phyloP scores from a whole-genome alignment of 2,888 invertebrate genomes.

The Synanthedon myopaeformis region DNA sequence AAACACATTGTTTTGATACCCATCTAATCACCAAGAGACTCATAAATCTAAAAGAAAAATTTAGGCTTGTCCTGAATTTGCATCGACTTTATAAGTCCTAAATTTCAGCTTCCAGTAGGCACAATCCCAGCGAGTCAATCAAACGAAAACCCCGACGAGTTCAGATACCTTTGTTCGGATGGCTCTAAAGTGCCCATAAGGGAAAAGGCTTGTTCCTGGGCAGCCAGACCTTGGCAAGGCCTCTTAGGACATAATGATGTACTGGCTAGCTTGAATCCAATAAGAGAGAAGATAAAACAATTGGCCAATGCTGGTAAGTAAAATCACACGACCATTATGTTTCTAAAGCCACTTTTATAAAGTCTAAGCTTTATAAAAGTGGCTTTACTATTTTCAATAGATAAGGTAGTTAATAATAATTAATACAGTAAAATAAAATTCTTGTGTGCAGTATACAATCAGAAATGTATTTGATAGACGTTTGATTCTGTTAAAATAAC shows the following conservation, averaged over 20 bases:
- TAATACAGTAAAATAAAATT: not conserved
- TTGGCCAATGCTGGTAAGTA: conserved; percentile 51
- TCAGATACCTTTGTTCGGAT: conserved; percentile 83
- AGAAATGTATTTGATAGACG: too few species aligned
- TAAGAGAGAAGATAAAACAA: conserved; percentile 69
- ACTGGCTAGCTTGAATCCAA: conserved; percentile 58
- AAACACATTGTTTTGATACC: too few species aligned
- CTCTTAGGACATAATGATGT: conserved; percentile 77
- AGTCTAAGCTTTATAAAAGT: too few species aligned
- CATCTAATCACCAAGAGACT: too few species aligned
- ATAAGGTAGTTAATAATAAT: not conserved
- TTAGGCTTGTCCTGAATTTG: too few species aligned
- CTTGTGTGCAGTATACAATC: too few species aligned
- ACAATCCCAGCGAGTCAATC: conserved; percentile 67
- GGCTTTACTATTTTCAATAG: too few species aligned
- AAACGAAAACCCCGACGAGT: conserved; percentile 74
- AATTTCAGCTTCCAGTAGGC: conserved; percentile 71
- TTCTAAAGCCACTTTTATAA: too few species aligned
- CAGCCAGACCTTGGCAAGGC: conserved; percentile 88
- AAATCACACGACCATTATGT: not conserved
- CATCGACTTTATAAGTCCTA: not conserved
- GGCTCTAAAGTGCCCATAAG: conserved; percentile 77
- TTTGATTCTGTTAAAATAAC: too few species aligned
- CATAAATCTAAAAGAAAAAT: too few species aligned
- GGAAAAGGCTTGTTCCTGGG: conserved; percentile 80